A percentile compares a stretch with the other conserved stretches of the same genome.
Conservation (phyloP, 2,113 vertebrate species). For the Charina bottae region DNA sequence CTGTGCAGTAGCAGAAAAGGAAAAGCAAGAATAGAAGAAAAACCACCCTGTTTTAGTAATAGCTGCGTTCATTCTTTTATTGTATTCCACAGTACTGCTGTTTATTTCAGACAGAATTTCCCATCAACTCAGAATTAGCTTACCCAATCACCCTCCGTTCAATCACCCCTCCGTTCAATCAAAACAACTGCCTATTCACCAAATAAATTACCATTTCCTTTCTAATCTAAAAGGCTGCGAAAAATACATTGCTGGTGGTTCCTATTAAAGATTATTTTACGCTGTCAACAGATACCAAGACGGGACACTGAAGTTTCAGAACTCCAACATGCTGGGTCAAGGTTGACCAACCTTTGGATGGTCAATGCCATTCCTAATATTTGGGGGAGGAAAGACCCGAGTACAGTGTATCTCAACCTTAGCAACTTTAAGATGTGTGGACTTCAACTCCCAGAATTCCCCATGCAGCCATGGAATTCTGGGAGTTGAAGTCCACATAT, state of each 20-base stretch:
- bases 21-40: neutral
- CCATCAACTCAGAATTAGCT: slow-evolving; percentile 30
- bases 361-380: too few species aligned
- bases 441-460: too few species aligned
- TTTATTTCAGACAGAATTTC: neutral
- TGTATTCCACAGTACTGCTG: neutral
- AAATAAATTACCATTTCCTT: neutral
- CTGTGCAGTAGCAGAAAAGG: too few species aligned
- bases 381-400: too few species aligned
- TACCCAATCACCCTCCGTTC: neutral
- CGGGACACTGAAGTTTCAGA: neutral
- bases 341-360: too few species aligned
- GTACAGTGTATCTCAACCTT: too few species aligned
- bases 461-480: too few species aligned
- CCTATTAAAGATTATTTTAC: slow-evolving; percentile 6
- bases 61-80: slow-evolving; percentile 54
- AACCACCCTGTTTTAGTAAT: neutral
- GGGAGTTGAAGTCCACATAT: neutral
- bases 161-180: slow-evolving; percentile 16
- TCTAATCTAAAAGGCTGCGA: slow-evolving; percentile 1
- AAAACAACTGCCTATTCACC: neutral
- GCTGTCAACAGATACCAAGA: slow-evolving; percentile 6
- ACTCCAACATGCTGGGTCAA: too few species aligned
- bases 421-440: too few species aligned
- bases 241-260: neutral